A percentile compares a stretch with the other conserved stretches of the same genome.
phyloP scores from a whole-genome alignment of 2,888 invertebrate species.

The Melanotus villosus region DNA sequence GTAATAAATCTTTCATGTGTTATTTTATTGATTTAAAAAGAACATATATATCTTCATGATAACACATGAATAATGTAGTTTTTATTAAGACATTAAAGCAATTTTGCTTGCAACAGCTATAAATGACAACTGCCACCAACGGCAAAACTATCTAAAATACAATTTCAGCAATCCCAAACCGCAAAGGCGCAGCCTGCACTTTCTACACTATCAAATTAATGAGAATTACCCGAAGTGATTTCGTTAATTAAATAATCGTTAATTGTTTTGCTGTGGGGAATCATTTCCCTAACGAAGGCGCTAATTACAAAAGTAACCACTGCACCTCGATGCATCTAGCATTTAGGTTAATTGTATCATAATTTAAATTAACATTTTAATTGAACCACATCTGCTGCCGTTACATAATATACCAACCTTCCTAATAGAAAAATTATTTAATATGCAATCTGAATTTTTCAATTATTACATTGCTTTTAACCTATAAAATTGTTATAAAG shows the following conservation, averaged over 20 bases:
- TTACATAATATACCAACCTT: too few relatives aligned
- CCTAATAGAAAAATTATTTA: too few relatives aligned
- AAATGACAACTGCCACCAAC: background rate
- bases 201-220: slow-evolving; percentile 29
- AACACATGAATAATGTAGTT: too few relatives aligned
- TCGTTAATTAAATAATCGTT: slow-evolving; percentile 39
- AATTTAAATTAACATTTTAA: slow-evolving; percentile 39
- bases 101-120: too few relatives aligned
- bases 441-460: too few relatives aligned
- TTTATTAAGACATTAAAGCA: too few relatives aligned
- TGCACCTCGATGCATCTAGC: slow-evolving; percentile 38
- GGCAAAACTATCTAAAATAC: background rate
- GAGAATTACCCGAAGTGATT: slow-evolving; percentile 21
- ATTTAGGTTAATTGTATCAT: slow-evolving; percentile 39
- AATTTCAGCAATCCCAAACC: background rate
- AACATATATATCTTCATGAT: too few relatives aligned
- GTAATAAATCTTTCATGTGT: too few relatives aligned
- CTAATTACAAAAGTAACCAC: slow-evolving; percentile 45
- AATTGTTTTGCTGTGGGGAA: slow-evolving; percentile 49
- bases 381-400: background rate
- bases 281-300: slow-evolving; percentile 45
- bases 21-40: too few relatives aligned
- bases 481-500: background rate
- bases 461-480: too few relatives aligned
- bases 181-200: slow-evolving; percentile 7